These are phyloP conservation scores for Caenorhabditis remanei DNA, from an alignment of 1,140 invertebrate species.

Conservation along the genomic window DNA sequence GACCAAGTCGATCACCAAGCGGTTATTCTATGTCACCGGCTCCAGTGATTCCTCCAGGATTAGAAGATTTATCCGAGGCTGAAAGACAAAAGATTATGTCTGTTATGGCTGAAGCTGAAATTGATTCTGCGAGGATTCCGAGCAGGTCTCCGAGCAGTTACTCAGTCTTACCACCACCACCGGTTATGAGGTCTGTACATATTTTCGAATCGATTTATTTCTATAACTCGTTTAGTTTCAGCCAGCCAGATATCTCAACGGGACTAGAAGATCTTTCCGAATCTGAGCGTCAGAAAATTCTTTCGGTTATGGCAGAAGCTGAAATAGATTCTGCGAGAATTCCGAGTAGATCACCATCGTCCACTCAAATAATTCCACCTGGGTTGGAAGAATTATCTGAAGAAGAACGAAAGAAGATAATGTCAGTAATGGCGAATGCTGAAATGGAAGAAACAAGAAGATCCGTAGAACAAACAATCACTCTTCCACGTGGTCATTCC, in stretches of 20 bases:
- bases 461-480: slow-evolving; percentile 66
- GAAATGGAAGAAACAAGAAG: slow-evolving; percentile 69
- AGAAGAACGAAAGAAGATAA: slow-evolving; percentile 35
- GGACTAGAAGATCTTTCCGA: slow-evolving; percentile 47
- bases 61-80: slow-evolving; percentile 74
- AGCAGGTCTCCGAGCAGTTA: neutral
- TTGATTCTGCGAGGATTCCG: slow-evolving; percentile 64
- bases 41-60: slow-evolving; percentile 69
- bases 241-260: slow-evolving; percentile 8
- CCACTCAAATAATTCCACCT: slow-evolving; percentile 66
- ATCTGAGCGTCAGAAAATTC: slow-evolving; percentile 16
- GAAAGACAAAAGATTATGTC: slow-evolving; percentile 74
- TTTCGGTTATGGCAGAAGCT: slow-evolving; percentile 28
- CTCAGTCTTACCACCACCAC: slow-evolving; percentile 8
- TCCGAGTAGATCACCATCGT: slow-evolving; percentile 28
- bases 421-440: slow-evolving; percentile 77
- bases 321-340: slow-evolving; percentile 3
- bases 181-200: slow-evolving; percentile 6
- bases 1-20: neutral
- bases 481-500: slow-evolving; percentile 72
- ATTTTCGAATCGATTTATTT: neutral
- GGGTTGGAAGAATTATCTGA: slow-evolving; percentile 74
- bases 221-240: neutral
- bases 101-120: slow-evolving; percentile 76
- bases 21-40: slow-evolving; percentile 5